Evolutionary conservation across 1,140 invertebrate species (phyloP), one percentile per base, ranked within the genome.

Genomic region (Cardiocondyla obscurior): DNA sequence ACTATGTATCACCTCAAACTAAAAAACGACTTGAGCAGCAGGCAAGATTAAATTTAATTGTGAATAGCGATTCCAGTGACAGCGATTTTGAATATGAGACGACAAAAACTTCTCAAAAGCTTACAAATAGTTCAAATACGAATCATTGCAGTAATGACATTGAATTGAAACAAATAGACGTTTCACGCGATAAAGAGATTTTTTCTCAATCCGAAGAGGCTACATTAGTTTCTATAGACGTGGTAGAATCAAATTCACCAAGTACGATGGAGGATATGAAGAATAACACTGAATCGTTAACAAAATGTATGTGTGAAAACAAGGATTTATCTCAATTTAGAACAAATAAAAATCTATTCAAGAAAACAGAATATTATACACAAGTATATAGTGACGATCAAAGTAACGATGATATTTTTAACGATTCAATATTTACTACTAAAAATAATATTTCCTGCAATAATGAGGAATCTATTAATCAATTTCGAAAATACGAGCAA

Each of bases 1-100:
- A 19, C 7, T 39, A 51, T 39, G 4, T 79, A n/a, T 79, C 33
- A 5, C 49, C 33, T 28, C 62, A 53, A 79, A 42, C 33, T 39
- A 53, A 42, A 28, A 65, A 77, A 10, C 62, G 46, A 6, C 46
- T 67, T 67, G 22, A 79, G 12, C 58, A 65, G 22, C 74, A 55
- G 19, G 39, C 39, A 1, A 76, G 7, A 62, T 42, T 77, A 25
- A 77, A 67, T 28, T 39, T 67, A n/a, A 25, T 55, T 10, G 25
- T 55, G 4, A 16, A 14, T 5, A 67, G 25, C n/a, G 25, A 69
- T 53, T 79, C 74, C 6, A 79, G n/a, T 53, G 46, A 42, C 2
- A 79, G 46, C 3, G 46, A 67, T 14, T 8, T 42, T 12, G 33
- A 55, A 55, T 5, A 53, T 65, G 1, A 30, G 22, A 46, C 0